Evolutionary conservation across 1,140 invertebrate species (phyloP).

Genomic region (Holcopasites calliopsidis): DNA sequence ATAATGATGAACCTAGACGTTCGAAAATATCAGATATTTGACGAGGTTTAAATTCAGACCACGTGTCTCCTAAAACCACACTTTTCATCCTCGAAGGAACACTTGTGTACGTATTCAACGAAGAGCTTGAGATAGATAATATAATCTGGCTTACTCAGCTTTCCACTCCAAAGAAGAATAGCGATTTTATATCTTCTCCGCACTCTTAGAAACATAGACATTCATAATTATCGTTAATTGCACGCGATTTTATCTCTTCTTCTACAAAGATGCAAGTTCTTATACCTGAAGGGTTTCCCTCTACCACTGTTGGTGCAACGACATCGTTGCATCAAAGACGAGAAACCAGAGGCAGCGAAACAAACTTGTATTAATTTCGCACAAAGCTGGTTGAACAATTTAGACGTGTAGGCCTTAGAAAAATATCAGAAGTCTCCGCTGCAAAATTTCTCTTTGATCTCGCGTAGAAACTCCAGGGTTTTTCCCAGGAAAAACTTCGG

Average conservation of each 20-base stretch:
- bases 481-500: slow-evolving; percentile 48
- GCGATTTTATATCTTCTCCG: too few species aligned
- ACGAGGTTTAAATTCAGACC: slow-evolving; percentile 1
- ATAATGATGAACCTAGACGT: neutral
- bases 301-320: too few species aligned
- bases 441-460: slow-evolving; percentile 50
- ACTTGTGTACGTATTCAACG: neutral
- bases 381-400: too few species aligned
- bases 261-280: too few species aligned
- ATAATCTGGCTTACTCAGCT: neutral
- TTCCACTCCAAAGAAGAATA: too few species aligned
- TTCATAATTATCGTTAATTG: too few species aligned
- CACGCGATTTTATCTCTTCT: too few species aligned
- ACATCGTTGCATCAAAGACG: too few species aligned
- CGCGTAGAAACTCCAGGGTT: slow-evolving; percentile 46
- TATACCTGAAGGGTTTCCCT: too few species aligned
- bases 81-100: neutral
- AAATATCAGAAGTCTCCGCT: slow-evolving; percentile 37
- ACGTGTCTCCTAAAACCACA: neutral
- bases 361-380: too few species aligned
- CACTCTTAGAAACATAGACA: too few species aligned
- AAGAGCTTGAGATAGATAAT: neutral
- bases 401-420: neutral
- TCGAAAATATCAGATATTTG: neutral
- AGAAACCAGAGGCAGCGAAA: too few species aligned